phyloP scores from a whole-genome alignment of 1,140 invertebrate genomes.

The Brevipalpus yothersi region DNA sequence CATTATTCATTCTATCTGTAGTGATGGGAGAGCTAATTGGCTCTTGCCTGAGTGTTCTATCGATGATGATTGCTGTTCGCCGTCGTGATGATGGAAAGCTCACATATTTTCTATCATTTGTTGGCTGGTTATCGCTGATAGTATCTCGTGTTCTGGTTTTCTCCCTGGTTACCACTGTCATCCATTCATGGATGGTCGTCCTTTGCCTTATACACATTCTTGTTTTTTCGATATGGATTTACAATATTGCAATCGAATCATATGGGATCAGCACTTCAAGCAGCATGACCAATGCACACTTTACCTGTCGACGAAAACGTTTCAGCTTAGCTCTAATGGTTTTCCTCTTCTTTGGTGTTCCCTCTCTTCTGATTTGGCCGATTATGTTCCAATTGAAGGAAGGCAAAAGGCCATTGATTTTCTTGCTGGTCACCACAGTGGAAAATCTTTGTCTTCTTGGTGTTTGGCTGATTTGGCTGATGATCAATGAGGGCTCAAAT shows the following conservation, averaged over 20 bases:
- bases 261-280: not conserved
- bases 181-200: slow-evolving; percentile 9
- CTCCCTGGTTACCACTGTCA: slow-evolving; percentile 8
- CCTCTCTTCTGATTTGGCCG: slow-evolving; percentile 16
- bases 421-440: slow-evolving; percentile 9
- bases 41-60: slow-evolving; percentile 12
- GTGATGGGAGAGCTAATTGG: slow-evolving; percentile 12
- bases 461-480: slow-evolving; percentile 8
- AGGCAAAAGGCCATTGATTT: slow-evolving; percentile 11
- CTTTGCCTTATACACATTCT: slow-evolving; percentile 11
- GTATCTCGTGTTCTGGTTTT: slow-evolving; percentile 12
- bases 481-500: not conserved
- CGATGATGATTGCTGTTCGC: slow-evolving; percentile 13
- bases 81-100: slow-evolving; percentile 14
- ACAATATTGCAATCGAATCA: slow-evolving; percentile 9
- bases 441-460: slow-evolving; percentile 12
- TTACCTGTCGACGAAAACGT: not conserved
- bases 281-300: too few species aligned
- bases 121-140: slow-evolving; percentile 13
- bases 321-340: slow-evolving; percentile 6
- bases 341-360: slow-evolving; percentile 14
- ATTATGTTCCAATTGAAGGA: slow-evolving; percentile 16
- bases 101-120: slow-evolving; percentile 12
- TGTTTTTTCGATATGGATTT: slow-evolving; percentile 11
- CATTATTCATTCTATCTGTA: slow-evolving; percentile 2